Conservation (phyloP, 2,888 invertebrate species). For the Epicampocera succincta region DNA sequence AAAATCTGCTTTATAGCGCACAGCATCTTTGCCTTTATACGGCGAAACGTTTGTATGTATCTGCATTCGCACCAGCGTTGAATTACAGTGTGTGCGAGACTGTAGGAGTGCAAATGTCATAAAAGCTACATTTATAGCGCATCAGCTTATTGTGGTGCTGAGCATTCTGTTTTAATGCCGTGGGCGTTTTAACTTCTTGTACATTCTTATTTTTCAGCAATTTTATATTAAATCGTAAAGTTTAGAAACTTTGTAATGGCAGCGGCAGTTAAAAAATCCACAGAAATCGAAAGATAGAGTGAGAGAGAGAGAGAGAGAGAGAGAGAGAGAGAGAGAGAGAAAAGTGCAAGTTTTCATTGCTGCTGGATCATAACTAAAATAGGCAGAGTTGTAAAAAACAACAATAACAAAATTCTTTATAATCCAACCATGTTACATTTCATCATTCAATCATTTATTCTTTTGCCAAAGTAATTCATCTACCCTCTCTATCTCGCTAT, state of each 20-base stretch:
- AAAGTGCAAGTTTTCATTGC: slow-evolving; percentile 58
- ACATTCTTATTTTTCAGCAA: slow-evolving; percentile 52
- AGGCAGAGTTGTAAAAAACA: slow-evolving; percentile 58
- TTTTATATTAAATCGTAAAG: slow-evolving; percentile 79
- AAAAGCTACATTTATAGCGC: slow-evolving; percentile 72
- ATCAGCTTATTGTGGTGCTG: slow-evolving; percentile 73
- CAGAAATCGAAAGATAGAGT: slow-evolving; percentile 17
- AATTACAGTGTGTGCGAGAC: background rate
- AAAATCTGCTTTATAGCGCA: too few species aligned
- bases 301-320: too few species aligned
- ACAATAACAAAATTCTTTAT: slow-evolving; percentile 49
- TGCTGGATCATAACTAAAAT: slow-evolving; percentile 55
- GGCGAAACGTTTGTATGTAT: too few species aligned
- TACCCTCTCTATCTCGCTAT: slow-evolving; percentile 3
- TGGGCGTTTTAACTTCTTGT: slow-evolving; percentile 78
- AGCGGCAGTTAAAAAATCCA: slow-evolving; percentile 66
- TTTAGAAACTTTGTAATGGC: slow-evolving; percentile 80
- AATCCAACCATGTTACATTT: slow-evolving; percentile 59
- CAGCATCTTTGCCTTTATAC: too few species aligned
- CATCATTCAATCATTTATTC: slow-evolving; percentile 15
- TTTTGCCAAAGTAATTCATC: slow-evolving; percentile 45
- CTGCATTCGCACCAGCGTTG: background rate
- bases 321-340: too few species aligned
- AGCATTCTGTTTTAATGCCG: slow-evolving; percentile 79
- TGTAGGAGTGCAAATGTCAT: slow-evolving; percentile 62